Evolutionary conservation across 2,113 vertebrate genomes (phyloP).

Genomic region (Ctenomys sociabilis): DNA sequence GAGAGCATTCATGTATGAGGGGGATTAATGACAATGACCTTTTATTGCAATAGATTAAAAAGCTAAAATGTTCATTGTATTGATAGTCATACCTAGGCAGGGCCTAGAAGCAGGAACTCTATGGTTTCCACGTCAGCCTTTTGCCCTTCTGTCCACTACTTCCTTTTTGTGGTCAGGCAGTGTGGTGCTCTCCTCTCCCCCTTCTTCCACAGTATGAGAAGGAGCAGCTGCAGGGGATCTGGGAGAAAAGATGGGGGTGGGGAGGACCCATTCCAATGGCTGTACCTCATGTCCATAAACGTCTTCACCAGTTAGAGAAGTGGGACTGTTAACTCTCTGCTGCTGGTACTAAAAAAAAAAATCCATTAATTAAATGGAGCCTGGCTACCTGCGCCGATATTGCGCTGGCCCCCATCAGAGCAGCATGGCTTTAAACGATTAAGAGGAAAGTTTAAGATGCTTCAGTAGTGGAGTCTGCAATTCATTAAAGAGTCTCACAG

Average conservation of each 20-base stretch:
- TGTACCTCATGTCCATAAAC: background rate
- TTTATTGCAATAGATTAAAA: background rate
- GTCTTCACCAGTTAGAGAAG: background rate
- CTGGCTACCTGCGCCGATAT: background rate
- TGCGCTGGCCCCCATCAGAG: background rate
- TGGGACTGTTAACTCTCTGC: background rate
- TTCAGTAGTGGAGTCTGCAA: background rate
- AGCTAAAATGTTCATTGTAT: background rate
- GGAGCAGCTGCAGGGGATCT: background rate
- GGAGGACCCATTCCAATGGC: background rate
- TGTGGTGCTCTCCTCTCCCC: fast-evolving
- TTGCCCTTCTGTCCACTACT: background rate
- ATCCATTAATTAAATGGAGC: constrained; percentile 31
- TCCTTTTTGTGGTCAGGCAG: background rate
- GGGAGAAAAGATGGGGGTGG: background rate
- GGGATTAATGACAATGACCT: background rate
- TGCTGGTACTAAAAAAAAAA: constrained; percentile 25
- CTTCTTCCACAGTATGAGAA: background rate
- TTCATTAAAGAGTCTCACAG: background rate
- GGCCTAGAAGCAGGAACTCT: background rate
- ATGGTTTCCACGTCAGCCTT: background rate
- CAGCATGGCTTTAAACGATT: background rate
- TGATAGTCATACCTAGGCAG: background rate
- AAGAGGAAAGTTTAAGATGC: background rate
- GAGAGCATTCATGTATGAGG: background rate